A percentile compares a stretch with the other conserved stretches of the same genome.
Evolutionary conservation across 2,113 vertebrate species (phyloP).

Genomic region (Lophius piscatorius): DNA sequence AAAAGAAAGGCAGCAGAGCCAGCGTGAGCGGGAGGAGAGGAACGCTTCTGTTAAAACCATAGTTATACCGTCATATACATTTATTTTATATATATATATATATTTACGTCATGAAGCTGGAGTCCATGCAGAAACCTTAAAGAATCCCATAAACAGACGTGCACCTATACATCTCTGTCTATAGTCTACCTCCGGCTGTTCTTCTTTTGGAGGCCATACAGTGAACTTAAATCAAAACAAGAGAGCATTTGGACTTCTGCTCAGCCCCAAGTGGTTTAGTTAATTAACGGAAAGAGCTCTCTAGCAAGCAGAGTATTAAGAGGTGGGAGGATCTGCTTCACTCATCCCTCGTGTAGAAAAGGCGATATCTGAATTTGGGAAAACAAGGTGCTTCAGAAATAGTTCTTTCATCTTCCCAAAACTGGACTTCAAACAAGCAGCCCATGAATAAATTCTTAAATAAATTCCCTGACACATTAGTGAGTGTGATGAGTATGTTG

Average conservation of each 20-base stretch:
- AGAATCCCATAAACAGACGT: constrained; percentile 9
- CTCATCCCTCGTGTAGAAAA: constrained; percentile 27
- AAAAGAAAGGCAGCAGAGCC: constrained; percentile 10
- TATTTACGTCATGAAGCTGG: not conserved
- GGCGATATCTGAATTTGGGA: constrained; percentile 32
- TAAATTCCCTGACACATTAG: constrained; percentile 20
- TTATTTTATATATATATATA: too few relatives aligned
- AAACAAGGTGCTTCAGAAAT: constrained; percentile 39
- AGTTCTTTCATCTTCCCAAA: constrained; percentile 14
- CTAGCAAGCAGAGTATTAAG: constrained; percentile 53
- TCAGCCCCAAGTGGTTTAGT: constrained; percentile 64
- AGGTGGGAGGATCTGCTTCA: constrained; percentile 49
- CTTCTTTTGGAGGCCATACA: constrained; percentile 56
- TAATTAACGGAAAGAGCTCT: constrained; percentile 70
- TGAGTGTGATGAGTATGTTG: constrained; percentile 9
- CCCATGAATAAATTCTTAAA: not conserved
- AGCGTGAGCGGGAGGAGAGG: too few relatives aligned
- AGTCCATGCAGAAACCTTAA: not conserved
- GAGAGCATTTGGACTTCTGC: constrained; percentile 61
- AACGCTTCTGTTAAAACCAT: constrained; percentile 5
- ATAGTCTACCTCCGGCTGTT: constrained; percentile 50
- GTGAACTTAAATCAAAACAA: constrained; percentile 69
- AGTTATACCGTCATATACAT: too few relatives aligned
- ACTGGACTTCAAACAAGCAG: constrained; percentile 29
- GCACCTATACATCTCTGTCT: not conserved